A percentile compares a stretch with the other conserved stretches of the same genome.
Evolutionary conservation across 2,888 invertebrate species (phyloP).

Genomic region (Tachina grossa): DNA sequence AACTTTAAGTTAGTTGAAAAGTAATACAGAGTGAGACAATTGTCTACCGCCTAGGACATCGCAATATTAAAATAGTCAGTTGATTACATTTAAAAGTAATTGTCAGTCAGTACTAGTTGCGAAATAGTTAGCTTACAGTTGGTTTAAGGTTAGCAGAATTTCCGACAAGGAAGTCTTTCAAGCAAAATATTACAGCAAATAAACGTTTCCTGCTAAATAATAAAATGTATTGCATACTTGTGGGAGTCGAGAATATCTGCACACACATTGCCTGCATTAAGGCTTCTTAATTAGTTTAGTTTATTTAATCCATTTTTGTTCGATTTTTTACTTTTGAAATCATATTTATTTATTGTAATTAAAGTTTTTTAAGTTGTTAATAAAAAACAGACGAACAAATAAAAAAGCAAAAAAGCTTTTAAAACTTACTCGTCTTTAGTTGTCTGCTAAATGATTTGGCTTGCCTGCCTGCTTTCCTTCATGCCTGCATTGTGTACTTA

Average conservation of each 20-base stretch:
- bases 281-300: conserved; percentile 40
- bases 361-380: conserved; percentile 15
- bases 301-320: conserved; percentile 3
- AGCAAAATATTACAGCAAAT: too few species aligned
- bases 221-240: conserved; percentile 4
- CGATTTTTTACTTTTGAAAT: background rate
- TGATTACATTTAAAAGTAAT: too few species aligned
- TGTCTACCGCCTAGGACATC: too few species aligned
- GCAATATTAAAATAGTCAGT: too few species aligned
- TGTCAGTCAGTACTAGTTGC: too few species aligned
- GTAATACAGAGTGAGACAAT: too few species aligned
- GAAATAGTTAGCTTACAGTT: too few species aligned
- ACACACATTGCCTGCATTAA: conserved; percentile 31
- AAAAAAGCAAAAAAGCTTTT: conserved; percentile 26
- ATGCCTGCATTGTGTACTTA: conserved; percentile 38
- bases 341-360: conserved; percentile 24
- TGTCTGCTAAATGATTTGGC: background rate
- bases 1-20: too few species aligned
- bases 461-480: background rate
- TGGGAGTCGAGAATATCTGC: background rate
- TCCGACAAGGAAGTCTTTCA: too few species aligned
- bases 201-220: background rate
- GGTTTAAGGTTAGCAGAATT: too few species aligned
- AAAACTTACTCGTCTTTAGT: conserved; percentile 41
- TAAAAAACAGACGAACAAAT: background rate